Base-by-base conservation (phyloP, 1,140 invertebrate species). In the Tachypleus tridentatus region DNA sequence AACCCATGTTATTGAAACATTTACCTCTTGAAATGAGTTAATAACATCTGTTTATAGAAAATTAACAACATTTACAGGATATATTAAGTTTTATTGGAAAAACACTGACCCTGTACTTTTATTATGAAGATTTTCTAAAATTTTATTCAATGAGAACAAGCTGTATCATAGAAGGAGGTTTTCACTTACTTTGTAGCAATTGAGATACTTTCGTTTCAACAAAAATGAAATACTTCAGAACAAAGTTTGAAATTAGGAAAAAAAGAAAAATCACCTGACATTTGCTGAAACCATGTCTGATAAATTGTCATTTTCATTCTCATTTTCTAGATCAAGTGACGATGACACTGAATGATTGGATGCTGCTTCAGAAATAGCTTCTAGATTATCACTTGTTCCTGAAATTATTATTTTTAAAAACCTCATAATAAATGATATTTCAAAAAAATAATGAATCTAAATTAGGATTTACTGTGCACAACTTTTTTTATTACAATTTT, bases 261-360 rank as follows among this genome's bases (percentile, higher is more conserved):
- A n/a, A 9, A 63, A 7, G 9, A 3, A 11, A 50, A 49, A 4
- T 52, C 67, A 70, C 70, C 71, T 73, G 0, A 97, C 89, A 82
- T 93, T 87, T 3, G 87, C 87, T 6, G 87, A 88, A 11, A 89
- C 87, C 93, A 97, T 97, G 75, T 97, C 94, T 4, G 91, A 94
- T 3, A 97, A 80, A 77, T 96, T 96, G 74, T 93, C 91, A 74
- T 93, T 91, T 74, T 92, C 88, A 73, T 93, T 89, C 73, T 94
- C 91, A 61, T 84, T 85, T 74, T 87, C 85, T 8, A 94, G 79
- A 64, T 78, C 75, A 29, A 74, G 70, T 8, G 70, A 71, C 49
- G 90, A 93, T n/a, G 89, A 90, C 54, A 93, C 91, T 67, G 91
- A 95, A 76, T 95, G 91, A 78, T 93, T 95, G 51, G 89, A 93